Evolutionary conservation across 2,797 vertebrate species (phyloP), one percentile per base, ranked within the genome.

Genomic region (Sebastiscus albofasciatus): DNA sequence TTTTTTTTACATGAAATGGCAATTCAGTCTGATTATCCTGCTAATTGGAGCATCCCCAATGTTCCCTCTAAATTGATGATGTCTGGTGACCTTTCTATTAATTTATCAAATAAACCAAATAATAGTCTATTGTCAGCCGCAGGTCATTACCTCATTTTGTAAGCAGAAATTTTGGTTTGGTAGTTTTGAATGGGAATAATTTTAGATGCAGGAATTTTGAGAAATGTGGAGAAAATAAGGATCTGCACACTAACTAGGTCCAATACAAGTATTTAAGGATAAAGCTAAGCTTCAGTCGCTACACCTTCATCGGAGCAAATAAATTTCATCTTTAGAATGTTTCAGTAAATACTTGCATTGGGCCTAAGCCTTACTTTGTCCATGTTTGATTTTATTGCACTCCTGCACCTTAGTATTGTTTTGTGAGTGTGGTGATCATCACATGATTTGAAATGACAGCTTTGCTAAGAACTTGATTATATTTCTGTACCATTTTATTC

Each of bases 61-160:
- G 60, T 55, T 77, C 56, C 82, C 52, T 29, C 39, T 72, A 49
- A 80, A 75, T 3, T 67, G 42, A 62, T 34, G 49, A 78, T 67
- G 64, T 80, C 67, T 82, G 31, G 2, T 46, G 36, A 81, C 20
- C 54, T 18, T 67, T 54, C 12, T 36, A 54, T 68, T 61, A 49
- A 67, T 84, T 80, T 34, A 59, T 83, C 56, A 64, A 27, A 81
- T 42, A 81, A 36, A 77, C 27, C 12, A 31, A 69, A 83, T 54
- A 26, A 65, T 59, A 24, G 60, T 54, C 39, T 3, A 46, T 26
- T 70, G 61, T 62, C 12, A 65, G 27, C 72, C 1, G 6, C 34
- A 22, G 7, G 14, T 46, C 8, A 60, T 73, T 74, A 22, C 33
- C 9, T 80, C 13, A 42, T 26, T 49, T 26, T 4, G n/a, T 29